Evolutionary conservation across 1,140 invertebrate genomes (phyloP).

Genomic region (Helicoverpa armigera): DNA sequence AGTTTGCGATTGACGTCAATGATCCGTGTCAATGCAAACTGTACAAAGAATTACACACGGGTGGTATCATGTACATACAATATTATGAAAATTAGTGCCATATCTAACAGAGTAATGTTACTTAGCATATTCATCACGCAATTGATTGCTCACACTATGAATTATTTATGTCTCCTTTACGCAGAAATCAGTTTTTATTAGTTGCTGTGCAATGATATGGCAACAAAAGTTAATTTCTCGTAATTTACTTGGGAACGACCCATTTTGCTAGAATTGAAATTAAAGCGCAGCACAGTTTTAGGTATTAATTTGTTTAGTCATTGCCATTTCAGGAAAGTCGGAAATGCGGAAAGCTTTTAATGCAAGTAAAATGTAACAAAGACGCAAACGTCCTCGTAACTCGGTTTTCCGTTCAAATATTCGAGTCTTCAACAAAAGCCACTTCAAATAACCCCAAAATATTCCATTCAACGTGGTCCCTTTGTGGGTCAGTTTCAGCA

Average conservation of each 20-base stretch:
- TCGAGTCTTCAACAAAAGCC: conserved; percentile 33
- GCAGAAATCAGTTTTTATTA: background rate
- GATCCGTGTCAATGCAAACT: background rate
- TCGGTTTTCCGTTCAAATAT: conserved; percentile 35
- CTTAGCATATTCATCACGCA: conserved; percentile 12
- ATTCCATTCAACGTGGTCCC: conserved; percentile 53
- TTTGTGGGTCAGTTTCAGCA: conserved; percentile 54
- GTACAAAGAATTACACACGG: background rate
- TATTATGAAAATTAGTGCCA: background rate
- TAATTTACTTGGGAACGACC: conserved; percentile 1
- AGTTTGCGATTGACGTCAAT: conserved; percentile 25
- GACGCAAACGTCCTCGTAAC: conserved; percentile 25
- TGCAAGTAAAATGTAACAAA: conserved; percentile 33
- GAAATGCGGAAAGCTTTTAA: conserved; percentile 28
- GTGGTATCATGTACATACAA: background rate
- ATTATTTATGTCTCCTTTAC: background rate
- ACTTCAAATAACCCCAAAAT: conserved; percentile 48
- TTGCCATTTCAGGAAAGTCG: background rate
- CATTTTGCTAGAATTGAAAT: background rate
- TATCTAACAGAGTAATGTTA: background rate
- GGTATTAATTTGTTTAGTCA: background rate
- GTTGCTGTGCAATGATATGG: background rate
- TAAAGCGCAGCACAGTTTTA: background rate
- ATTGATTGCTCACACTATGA: conserved; percentile 19
- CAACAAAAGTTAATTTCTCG: conserved; percentile 1